phyloP scores from a whole-genome alignment of 1,140 invertebrate species.

The Adelges cooleyi region DNA sequence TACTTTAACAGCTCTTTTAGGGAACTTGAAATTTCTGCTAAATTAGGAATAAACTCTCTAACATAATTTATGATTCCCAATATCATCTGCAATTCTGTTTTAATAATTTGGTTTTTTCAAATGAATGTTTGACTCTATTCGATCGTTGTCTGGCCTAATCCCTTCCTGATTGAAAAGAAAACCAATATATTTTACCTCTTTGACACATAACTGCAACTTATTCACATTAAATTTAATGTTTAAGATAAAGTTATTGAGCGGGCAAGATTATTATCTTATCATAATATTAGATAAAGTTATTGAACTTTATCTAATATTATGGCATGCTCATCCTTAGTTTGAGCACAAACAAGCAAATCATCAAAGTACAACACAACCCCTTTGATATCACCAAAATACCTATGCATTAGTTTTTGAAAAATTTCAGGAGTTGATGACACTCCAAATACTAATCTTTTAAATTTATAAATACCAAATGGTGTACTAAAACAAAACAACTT shows the following conservation, averaged over 20 bases:
- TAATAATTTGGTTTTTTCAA: slow-evolving; percentile 34
- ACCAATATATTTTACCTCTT: slow-evolving; percentile 36
- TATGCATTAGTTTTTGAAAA: slow-evolving; percentile 36
- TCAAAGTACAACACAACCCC: slow-evolving; percentile 35
- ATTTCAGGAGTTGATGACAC: slow-evolving; percentile 34
- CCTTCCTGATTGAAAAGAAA: slow-evolving; percentile 35
- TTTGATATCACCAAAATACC: slow-evolving; percentile 34
- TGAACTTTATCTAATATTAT: slow-evolving; percentile 16
- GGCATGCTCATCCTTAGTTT: slow-evolving; percentile 23
- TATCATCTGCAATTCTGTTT: slow-evolving; percentile 35
- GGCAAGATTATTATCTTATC: too few species aligned
- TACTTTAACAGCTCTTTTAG: slow-evolving; percentile 31
- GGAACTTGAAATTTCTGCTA: slow-evolving; percentile 27
- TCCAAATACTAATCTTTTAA: slow-evolving; percentile 36
- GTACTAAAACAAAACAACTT: slow-evolving; percentile 25
- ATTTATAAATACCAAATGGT: slow-evolving; percentile 36
- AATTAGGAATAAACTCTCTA: slow-evolving; percentile 33
- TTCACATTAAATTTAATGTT: slow-evolving; percentile 36
- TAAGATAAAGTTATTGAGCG: too few species aligned
- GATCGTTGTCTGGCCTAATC: slow-evolving; percentile 36
- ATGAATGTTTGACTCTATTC: slow-evolving; percentile 37
- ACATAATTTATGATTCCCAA: slow-evolving; percentile 38
- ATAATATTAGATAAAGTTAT: too few species aligned
- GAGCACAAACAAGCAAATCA: background rate
- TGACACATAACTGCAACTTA: slow-evolving; percentile 35